phyloP scores from a whole-genome alignment of 2,113 vertebrate genomes.

The Entosphenus tridentatus region DNA sequence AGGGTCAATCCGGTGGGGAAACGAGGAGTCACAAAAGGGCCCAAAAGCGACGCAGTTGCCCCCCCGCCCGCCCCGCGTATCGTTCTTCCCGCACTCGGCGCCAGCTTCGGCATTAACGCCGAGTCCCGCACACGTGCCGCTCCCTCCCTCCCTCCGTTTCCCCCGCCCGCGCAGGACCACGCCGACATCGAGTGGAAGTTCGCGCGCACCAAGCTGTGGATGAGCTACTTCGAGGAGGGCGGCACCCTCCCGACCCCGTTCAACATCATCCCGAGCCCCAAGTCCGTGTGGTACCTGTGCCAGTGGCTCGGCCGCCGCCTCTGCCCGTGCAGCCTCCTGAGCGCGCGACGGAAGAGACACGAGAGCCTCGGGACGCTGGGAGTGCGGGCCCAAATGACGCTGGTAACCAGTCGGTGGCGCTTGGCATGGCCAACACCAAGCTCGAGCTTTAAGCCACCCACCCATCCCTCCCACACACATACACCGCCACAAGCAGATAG shows the following conservation, averaged over 20 bases:
- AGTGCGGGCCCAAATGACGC: slow-evolving; percentile 26
- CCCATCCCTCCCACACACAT: too few relatives aligned
- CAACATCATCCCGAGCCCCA: slow-evolving; percentile 87
- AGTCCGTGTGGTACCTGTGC: slow-evolving; percentile 58
- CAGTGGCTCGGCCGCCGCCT: slow-evolving; percentile 47
- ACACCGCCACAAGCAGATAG: too few relatives aligned
- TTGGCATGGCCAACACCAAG: too few relatives aligned
- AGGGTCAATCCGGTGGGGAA: too few relatives aligned
- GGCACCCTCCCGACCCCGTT: slow-evolving; percentile 82
- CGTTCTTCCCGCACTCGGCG: too few relatives aligned
- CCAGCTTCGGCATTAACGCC: too few relatives aligned
- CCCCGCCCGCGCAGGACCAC: slow-evolving; percentile 39
- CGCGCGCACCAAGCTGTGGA: slow-evolving; percentile 93
- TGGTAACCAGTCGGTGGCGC: background rate
- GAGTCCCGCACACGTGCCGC: too few relatives aligned
- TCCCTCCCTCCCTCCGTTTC: too few relatives aligned
- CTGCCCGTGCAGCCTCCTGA: slow-evolving; percentile 26
- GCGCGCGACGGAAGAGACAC: slow-evolving; percentile 27
- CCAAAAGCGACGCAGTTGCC: too few relatives aligned
- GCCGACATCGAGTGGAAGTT: slow-evolving; percentile 99
- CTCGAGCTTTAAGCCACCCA: too few relatives aligned
- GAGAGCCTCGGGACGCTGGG: slow-evolving; percentile 66
- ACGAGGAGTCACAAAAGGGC: too few relatives aligned
- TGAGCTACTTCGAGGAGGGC: slow-evolving; percentile 99
- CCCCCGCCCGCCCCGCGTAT: too few relatives aligned